Evolutionary conservation across 2,888 invertebrate genomes (phyloP), one percentile per base, ranked within the genome.

Genomic region (Allolobophora icterica): DNA sequence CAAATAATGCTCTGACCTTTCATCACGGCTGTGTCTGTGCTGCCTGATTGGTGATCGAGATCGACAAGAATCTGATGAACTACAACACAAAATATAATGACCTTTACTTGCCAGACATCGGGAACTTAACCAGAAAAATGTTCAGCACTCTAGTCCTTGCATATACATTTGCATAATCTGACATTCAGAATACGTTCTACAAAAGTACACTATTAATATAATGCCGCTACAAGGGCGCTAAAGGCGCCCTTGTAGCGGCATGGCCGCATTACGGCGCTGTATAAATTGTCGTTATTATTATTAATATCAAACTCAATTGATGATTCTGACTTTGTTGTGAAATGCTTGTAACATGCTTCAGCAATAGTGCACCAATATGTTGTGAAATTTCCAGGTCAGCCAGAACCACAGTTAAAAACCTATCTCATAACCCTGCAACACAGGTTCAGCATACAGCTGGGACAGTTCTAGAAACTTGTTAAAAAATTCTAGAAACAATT

Each of bases 1-100:
- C 30, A 30, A n/a, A 71, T 71, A n/a, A 71, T n/a, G 8, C 30
- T 71, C 71, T 71, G 3, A 71, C 71, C 71, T 71, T n/a, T n/a
- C n/a, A 71, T 71, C 71, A 71, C 71, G n/a, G n/a, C 71, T 71
- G 30, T 8, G 71, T 71, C 71, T n/a, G 30, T 71, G n/a, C 71
- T 30, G 71, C n/a, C 71, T 71, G 71, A 71, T 71, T n/a, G 71
- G 71, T n/a, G 71, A 71, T 71, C 71, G 71, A 71, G 71, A 71
- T 71, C 71, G 71, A 71, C n/a, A 71, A 71, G 71, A 71, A 71
- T 71, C 71, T 30, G 71, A 71, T n/a, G 71, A 71, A n/a, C 71
- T 71, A 71, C n/a, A 71, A 71, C n/a, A 71, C 30, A 71, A n/a
- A 52, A 52, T 52, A 24, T 24, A 52, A 21, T 3, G 4, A 52